These are phyloP conservation scores for Parauchenoglanis punctatus DNA, from an alignment of 2,797 vertebrate genomes.

Conservation along the genomic window DNA sequence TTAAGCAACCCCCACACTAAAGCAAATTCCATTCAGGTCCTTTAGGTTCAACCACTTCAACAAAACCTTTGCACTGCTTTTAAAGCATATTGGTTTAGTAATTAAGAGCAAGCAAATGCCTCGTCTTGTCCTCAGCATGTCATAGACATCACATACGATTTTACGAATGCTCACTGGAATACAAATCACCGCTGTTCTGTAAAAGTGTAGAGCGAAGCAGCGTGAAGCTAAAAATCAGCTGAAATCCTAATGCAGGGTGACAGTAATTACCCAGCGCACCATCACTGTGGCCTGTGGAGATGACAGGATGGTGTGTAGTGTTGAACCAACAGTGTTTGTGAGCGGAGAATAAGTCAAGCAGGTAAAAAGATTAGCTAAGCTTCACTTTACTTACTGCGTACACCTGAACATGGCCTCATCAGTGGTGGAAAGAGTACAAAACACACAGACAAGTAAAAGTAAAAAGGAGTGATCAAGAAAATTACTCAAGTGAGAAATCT, in stretches of 20 bases:
- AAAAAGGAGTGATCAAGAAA: background rate
- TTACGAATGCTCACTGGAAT: conserved; percentile 6
- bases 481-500: background rate
- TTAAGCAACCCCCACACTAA: conserved; percentile 5
- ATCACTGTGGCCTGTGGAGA: conserved; percentile 69
- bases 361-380: conserved; percentile 68
- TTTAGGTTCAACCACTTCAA: background rate
- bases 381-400: conserved; percentile 40
- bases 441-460: background rate
- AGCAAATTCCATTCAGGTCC: conserved; percentile 1
- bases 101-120: conserved; percentile 20
- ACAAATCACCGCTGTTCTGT: conserved; percentile 17
- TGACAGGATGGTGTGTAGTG: conserved; percentile 68
- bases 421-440: background rate
- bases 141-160: background rate
- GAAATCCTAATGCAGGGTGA: conserved; percentile 66
- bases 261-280: conserved; percentile 69
- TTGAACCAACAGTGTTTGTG: conserved; percentile 64
- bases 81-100: conserved; percentile 31
- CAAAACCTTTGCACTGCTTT: conserved; percentile 1
- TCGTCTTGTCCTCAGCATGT: background rate
- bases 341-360: conserved; percentile 66
- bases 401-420: background rate
- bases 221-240: conserved; percentile 61
- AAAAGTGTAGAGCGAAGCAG: conserved; percentile 33